Conservation (phyloP, 2,113 vertebrate genomes). For the Muntiacus reevesi region DNA sequence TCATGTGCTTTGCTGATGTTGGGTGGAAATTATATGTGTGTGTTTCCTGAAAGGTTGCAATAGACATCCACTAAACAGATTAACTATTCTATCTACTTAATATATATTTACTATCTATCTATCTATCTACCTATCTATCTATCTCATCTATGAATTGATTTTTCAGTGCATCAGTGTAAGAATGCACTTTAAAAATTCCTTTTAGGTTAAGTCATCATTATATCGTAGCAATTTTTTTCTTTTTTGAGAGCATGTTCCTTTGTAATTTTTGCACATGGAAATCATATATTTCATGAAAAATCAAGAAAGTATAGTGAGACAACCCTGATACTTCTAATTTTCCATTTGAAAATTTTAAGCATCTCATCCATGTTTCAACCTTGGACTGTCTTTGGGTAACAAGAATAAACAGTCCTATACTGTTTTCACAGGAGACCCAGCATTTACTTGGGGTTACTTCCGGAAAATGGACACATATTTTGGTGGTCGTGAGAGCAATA, state of each 20-base stretch:
- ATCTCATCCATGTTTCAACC: background rate
- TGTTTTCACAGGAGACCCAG: rapidly evolving
- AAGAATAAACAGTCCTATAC: background rate
- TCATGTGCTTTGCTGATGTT: too few relatives aligned
- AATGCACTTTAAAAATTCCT: background rate
- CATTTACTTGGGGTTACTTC: background rate
- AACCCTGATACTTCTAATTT: background rate
- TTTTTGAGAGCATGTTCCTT: background rate
- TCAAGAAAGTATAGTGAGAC: background rate
- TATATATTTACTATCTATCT: background rate
- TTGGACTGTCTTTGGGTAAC: background rate
- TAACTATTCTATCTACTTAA: too few relatives aligned
- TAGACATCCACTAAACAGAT: rapidly evolving
- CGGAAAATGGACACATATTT: background rate
- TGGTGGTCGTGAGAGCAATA: background rate
- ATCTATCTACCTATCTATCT: background rate
- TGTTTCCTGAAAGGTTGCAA: background rate
- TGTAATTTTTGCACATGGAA: background rate
- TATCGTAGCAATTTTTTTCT: background rate
- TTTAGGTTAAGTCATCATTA: background rate
- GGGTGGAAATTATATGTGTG: too few relatives aligned
- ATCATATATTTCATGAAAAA: conserved; percentile 2
- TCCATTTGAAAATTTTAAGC: background rate
- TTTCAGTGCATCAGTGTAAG: background rate
- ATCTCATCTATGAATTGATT: background rate